Evolutionary conservation across 2,888 invertebrate genomes (phyloP).

Genomic region (Trissonchulus latispiculum): DNA sequence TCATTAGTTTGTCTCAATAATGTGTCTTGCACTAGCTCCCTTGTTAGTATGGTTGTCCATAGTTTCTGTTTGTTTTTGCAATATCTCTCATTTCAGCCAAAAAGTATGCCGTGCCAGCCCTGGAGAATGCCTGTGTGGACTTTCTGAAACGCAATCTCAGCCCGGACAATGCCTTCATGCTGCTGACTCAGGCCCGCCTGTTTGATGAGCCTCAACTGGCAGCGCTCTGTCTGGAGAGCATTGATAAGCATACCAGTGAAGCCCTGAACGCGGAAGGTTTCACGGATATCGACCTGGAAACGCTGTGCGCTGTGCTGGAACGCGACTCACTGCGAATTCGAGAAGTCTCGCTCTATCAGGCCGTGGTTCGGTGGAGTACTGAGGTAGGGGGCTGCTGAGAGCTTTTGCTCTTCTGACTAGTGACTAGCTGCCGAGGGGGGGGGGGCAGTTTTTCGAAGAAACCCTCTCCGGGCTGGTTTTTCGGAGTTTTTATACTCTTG

Average conservation of each 20-base stretch:
- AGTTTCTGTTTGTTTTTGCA: neutral
- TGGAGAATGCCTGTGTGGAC: conserved; percentile 71
- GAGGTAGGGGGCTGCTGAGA: conserved; percentile 18
- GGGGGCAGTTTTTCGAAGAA: too few species aligned
- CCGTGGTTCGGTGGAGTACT: conserved; percentile 52
- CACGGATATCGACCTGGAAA: conserved; percentile 64
- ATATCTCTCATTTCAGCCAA: conserved; percentile 53
- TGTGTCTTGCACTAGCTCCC: too few species aligned
- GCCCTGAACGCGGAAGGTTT: conserved; percentile 60
- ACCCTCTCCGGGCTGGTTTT: too few species aligned
- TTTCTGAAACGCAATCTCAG: conserved; percentile 63
- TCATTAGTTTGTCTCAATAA: too few species aligned
- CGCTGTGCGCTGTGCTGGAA: conserved; percentile 63
- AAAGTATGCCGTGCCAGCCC: conserved; percentile 70
- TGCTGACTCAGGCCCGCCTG: conserved; percentile 64
- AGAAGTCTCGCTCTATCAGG: conserved; percentile 66
- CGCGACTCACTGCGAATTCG: conserved; percentile 66
- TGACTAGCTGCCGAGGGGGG: too few species aligned
- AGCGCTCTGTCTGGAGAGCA: conserved; percentile 66
- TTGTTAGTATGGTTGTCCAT: too few species aligned
- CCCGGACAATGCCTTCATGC: conserved; percentile 69
- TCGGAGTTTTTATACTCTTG: too few species aligned
- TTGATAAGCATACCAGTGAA: conserved; percentile 70
- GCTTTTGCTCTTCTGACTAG: too few species aligned
- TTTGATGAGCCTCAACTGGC: conserved; percentile 73